A percentile compares a stretch with the other conserved stretches of the same genome.
These are phyloP conservation scores for Polydrusus cervinus DNA, from an alignment of 2,888 invertebrate genomes.

Conservation along the genomic window DNA sequence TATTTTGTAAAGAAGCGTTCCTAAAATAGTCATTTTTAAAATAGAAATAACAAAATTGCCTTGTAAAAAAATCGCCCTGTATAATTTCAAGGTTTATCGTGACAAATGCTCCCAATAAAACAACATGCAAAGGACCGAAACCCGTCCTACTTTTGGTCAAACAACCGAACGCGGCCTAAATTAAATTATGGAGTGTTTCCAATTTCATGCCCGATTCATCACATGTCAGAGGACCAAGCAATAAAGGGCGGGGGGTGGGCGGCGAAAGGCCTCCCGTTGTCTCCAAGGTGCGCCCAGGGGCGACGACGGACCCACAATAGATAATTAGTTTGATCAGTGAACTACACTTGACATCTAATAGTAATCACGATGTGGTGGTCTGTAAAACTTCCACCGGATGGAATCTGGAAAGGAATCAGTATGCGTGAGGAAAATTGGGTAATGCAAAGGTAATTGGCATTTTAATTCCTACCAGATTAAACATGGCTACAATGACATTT, in stretches of 20 bases:
- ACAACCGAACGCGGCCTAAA: constrained; percentile 45
- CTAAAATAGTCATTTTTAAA: too few species aligned
- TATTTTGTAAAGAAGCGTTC: too few species aligned
- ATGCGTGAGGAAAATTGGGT: constrained; percentile 7
- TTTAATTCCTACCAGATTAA: neutral
- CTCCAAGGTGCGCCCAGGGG: constrained; percentile 55
- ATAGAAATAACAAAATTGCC: too few species aligned
- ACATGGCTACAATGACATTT: too few species aligned
- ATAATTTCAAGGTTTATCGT: constrained; percentile 11
- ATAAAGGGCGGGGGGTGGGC: constrained; percentile 37
- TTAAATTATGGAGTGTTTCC: constrained; percentile 56
- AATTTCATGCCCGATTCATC: constrained; percentile 57
- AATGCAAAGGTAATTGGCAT: constrained; percentile 9
- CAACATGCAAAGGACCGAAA: constrained; percentile 18
- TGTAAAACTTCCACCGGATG: constrained; percentile 58
- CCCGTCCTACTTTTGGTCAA: constrained; percentile 52
- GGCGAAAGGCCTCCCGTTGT: constrained; percentile 45
- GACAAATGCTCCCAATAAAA: constrained; percentile 30
- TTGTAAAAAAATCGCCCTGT: too few species aligned
- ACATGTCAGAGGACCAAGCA: constrained; percentile 52
- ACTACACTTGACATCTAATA: constrained; percentile 62
- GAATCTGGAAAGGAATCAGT: neutral
- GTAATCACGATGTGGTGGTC: constrained; percentile 60
- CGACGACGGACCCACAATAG: constrained; percentile 56
- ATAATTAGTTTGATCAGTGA: constrained; percentile 61